Base-by-base conservation (phyloP, 2,113 vertebrate species). In the Cochlearius cochlearius region DNA sequence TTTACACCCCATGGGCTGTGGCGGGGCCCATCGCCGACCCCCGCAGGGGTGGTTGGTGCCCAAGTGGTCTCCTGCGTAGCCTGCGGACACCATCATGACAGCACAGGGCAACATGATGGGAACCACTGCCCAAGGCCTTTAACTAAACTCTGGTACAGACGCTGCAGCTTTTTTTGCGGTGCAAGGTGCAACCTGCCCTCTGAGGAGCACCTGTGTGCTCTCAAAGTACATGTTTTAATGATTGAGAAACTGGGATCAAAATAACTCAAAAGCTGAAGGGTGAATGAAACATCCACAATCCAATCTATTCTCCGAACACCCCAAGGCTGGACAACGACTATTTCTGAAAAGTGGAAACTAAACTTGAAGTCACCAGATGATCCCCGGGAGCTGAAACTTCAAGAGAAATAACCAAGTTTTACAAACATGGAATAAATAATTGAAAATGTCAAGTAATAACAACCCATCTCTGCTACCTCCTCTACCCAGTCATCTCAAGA, bases 51-150 rank as follows among this genome's bases (percentile, higher is more conserved):
- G 2, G 34, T 1, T 7, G 21, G 52, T 60, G 27, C 39, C 76
- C 20, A 18, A 16, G 32, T 1, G 7, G 15, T 9, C 26, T 45
- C 41, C 49, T 0, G 0, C 23, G 4, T 1, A 14, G 29, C 52
- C 45, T 84, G 47, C 2, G 5, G 49, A 32, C 25, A 59, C 18
- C 7, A 0, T 8, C 12, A 2, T 2, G 19, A 26, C 25, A 66
- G 55, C 30, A 76, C n/a, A 72, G 52, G 59, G 45, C 8, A n/a
- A 8, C 47, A 16, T 7, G 1, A 11, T 1, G 25, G 76, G 58
- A 47, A 79, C 27, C 49, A 10, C 34, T 2, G 1, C n/a, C 58
- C 36, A 10, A 10, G 55, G 56, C 39, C 47, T 36, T 22, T 8
- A 43, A 69, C 11, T 34, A 1, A 5, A 7, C 13, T 11, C 76